These are phyloP conservation scores for Danionella dracula DNA, from an alignment of 2,797 vertebrate species.

Conservation along the genomic window DNA sequence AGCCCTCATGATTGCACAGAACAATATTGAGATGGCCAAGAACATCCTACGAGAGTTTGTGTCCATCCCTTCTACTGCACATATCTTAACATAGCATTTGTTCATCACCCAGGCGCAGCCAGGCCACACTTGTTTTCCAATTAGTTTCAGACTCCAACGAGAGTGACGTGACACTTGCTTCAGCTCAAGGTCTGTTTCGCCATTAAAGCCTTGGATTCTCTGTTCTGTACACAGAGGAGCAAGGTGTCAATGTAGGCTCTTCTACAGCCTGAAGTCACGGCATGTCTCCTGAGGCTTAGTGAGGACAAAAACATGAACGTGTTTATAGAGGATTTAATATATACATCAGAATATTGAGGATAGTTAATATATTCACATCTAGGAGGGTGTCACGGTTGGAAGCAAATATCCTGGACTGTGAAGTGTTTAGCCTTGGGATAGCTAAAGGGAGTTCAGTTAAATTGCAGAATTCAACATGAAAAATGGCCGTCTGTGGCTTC, in stretches of 20 bases:
- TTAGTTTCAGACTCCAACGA: constrained; percentile 40
- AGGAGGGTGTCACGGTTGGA: constrained; percentile 39
- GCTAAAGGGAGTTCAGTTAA: constrained; percentile 6
- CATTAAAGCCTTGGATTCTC: constrained; percentile 9
- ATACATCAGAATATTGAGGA: constrained; percentile 60
- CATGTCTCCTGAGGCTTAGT: constrained; percentile 43
- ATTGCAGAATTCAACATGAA: constrained; percentile 40
- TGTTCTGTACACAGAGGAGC: background rate
- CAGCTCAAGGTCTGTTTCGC: background rate
- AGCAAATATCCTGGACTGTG: background rate
- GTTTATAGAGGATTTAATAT: constrained; percentile 77
- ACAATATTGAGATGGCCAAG: constrained; percentile 99
- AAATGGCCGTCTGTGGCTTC: constrained; percentile 57
- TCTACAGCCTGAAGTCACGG: constrained; percentile 19
- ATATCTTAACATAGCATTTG: constrained; percentile 86
- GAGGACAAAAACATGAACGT: constrained; percentile 50
- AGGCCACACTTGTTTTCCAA: constrained; percentile 35
- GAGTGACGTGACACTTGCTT: background rate
- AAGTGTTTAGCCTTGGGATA: constrained; percentile 23
- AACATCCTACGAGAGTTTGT: constrained; percentile 97
- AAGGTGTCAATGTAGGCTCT: background rate
- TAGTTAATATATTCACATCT: too few relatives aligned
- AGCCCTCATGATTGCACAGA: constrained; percentile 95
- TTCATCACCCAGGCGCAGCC: constrained; percentile 20
- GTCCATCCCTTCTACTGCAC: constrained; percentile 84